Evolutionary conservation across 2,888 invertebrate species (phyloP).

Genomic region (Cancer borealis): DNA sequence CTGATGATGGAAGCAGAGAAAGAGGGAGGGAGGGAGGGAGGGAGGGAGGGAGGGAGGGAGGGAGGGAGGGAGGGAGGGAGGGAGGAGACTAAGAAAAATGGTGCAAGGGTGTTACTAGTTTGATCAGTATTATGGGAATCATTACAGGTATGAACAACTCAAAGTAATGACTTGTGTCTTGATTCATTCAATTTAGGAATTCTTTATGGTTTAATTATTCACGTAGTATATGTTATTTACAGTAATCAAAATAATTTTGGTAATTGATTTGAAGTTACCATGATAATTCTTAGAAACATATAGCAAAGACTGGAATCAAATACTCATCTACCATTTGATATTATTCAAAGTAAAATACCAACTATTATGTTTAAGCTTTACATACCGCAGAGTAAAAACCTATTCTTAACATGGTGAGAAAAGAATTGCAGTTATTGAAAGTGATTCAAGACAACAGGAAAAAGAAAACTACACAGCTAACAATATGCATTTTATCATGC

Average conservation of each 20-base stretch:
- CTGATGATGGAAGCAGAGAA: conserved; percentile 3
- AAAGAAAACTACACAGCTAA: conserved; percentile 44
- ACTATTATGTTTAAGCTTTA: not conserved
- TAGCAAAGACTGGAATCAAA: not conserved
- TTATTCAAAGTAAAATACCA: not conserved
- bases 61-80: not conserved
- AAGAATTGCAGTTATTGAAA: not conserved
- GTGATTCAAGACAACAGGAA: conserved; percentile 59
- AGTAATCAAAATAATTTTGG: not conserved
- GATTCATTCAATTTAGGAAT: conserved; percentile 36
- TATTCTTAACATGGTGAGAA: not conserved
- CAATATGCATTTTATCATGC: conserved; percentile 55
- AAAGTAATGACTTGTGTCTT: conserved; percentile 58
- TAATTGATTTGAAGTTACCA: not conserved
- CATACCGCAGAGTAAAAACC: not conserved
- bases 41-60: not conserved
- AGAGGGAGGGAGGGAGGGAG: not conserved
- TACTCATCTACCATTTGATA: not conserved
- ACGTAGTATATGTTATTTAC: not conserved
- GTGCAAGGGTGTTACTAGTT: not conserved
- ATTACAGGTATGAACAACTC: conserved; percentile 63
- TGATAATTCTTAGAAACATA: not conserved
- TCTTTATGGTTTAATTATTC: not conserved
- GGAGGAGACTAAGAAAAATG: conserved; percentile 36
- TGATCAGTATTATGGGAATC: conserved; percentile 59